These are phyloP conservation scores for Drosophila persimilis DNA, from an alignment of 1,140 invertebrate genomes.

Conservation along the genomic window DNA sequence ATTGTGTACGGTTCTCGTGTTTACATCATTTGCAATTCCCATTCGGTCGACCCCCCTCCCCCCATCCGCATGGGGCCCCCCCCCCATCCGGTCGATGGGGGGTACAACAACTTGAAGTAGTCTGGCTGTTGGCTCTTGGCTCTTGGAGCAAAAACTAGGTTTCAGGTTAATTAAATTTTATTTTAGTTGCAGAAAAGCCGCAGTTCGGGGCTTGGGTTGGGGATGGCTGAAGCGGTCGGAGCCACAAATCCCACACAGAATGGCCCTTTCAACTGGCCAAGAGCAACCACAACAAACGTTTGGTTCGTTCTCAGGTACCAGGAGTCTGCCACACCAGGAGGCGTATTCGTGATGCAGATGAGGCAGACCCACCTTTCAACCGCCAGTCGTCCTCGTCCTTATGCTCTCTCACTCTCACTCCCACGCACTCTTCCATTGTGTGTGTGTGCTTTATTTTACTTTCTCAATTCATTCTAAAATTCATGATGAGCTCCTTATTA, in stretches of 20 bases:
- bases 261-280: constrained; percentile 40
- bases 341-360: constrained; percentile 38
- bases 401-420: too few relatives aligned
- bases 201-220: constrained; percentile 3
- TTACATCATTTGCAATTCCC: constrained; percentile 57
- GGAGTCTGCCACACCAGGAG: constrained; percentile 3
- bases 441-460: constrained; percentile 22
- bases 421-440: constrained; percentile 1
- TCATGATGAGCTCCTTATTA: constrained; percentile 53
- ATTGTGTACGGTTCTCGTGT: constrained; percentile 17
- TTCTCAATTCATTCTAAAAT: constrained; percentile 47
- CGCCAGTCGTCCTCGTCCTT: too few relatives aligned
- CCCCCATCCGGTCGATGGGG: neutral
- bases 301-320: constrained; percentile 36
- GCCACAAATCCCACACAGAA: constrained; percentile 47
- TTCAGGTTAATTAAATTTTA: constrained; percentile 63
- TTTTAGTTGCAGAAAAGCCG: constrained; percentile 35
- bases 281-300: constrained; percentile 47
- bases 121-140: constrained; percentile 6
- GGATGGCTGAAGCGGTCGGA: neutral
- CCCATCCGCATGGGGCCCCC: too few relatives aligned
- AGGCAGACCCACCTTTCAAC: constrained; percentile 1
- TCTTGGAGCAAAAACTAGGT: constrained; percentile 37
- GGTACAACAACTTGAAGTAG: constrained; percentile 28
- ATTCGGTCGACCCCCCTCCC: constrained; percentile 13